Conservation (phyloP, 2,888 invertebrate species). For the Lasioglossum lativentre region DNA sequence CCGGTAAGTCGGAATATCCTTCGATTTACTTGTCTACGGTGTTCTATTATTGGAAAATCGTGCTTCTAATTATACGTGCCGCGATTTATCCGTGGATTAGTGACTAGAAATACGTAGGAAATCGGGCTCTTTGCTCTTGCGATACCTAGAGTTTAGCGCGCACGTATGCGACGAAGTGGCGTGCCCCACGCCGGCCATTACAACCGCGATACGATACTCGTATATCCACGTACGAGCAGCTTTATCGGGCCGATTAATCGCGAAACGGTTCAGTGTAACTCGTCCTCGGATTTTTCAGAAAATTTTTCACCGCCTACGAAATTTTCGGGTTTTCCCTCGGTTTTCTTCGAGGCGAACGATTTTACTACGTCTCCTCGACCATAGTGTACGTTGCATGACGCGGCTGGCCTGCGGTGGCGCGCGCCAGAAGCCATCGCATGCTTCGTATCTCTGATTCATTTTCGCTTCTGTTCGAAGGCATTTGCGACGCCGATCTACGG, state of each 20-base stretch:
- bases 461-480: conserved; percentile 44
- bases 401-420: conserved; percentile 70
- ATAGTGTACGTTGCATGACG: conserved; percentile 67
- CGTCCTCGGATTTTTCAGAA: conserved; percentile 63
- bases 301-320: conserved; percentile 58
- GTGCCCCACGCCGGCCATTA: conserved; percentile 83
- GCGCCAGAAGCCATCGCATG: conserved; percentile 66
- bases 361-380: conserved; percentile 61
- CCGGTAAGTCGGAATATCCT: conserved; percentile 88
- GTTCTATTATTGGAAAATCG: conserved; percentile 72
- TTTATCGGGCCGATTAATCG: background rate
- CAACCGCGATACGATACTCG: conserved; percentile 54
- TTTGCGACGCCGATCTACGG: conserved; percentile 38
- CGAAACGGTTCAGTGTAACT: conserved; percentile 47
- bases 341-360: conserved; percentile 52
- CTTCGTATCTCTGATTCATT: conserved; percentile 57
- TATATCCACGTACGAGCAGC: conserved; percentile 73
- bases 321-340: conserved; percentile 54
- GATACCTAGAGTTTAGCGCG: conserved; percentile 71
- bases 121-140: conserved; percentile 86
- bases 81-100: conserved; percentile 81
- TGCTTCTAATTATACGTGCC: conserved; percentile 79
- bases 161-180: conserved; percentile 78
- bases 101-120: conserved; percentile 83
- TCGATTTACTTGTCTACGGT: conserved; percentile 67